Evolutionary conservation across 2,888 invertebrate species (phyloP).

Genomic region (Epinotia ramella): DNA sequence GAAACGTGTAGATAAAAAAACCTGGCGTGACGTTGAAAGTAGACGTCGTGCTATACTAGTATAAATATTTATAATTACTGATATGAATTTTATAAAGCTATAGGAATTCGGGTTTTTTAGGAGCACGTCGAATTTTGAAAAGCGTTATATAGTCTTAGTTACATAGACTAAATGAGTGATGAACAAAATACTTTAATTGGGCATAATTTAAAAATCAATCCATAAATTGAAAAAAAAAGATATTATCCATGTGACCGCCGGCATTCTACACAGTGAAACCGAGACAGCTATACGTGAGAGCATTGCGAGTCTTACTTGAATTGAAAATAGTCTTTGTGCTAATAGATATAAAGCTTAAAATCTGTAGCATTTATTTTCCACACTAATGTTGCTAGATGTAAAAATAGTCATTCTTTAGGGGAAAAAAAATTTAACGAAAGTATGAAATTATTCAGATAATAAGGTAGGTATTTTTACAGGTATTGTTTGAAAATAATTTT

Average conservation of each 20-base stretch:
- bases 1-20: no score
- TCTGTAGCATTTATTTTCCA: not conserved
- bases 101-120: no score
- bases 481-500: no score
- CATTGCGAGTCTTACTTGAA: not conserved
- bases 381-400: constrained; percentile 23
- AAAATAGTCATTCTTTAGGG: not conserved
- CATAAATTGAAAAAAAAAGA: not conserved
- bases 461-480: no score
- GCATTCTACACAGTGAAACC: constrained; percentile 27
- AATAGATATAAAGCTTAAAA: fast-evolving
- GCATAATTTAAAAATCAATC: not conserved
- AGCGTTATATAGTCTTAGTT: no score
- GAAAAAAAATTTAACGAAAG: not conserved
- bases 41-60: no score
- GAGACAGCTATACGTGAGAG: constrained; percentile 2
- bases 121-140: no score
- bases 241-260: not conserved
- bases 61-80: no score
- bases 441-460: no score
- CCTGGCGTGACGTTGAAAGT: no score
- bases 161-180: not conserved
- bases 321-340: not conserved
- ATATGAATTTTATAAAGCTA: no score
- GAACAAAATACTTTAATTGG: not conserved